Percentiles rank a stretch among this genome's conserved stretches.
Conservation (phyloP, 2,888 invertebrate genomes). For the Caenorhabditis auriculariae region DNA sequence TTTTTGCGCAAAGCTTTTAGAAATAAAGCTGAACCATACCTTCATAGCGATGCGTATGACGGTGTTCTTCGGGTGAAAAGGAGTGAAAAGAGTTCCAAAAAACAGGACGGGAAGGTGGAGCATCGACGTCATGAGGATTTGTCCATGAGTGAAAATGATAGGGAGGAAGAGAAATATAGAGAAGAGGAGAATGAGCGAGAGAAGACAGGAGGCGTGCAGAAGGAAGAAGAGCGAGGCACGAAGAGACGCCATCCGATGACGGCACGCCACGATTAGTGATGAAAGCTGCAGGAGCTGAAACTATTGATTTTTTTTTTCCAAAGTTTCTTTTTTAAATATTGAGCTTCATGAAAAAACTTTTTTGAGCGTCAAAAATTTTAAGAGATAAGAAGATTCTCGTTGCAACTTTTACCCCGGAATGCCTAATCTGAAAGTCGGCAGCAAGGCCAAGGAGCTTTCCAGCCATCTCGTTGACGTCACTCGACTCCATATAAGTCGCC, state of each 20-base stretch:
- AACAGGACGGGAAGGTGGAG: constrained; percentile 30
- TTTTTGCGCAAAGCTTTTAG: too few species aligned
- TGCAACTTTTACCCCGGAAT: constrained; percentile 11
- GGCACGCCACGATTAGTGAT: constrained; percentile 22
- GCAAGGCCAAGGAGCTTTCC: constrained; percentile 26
- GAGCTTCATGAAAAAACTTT: neutral
- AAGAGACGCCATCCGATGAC: constrained; percentile 27
- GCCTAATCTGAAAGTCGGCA: constrained; percentile 30
- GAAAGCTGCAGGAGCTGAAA: constrained; percentile 28
- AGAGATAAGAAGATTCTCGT: neutral
- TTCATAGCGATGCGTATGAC: constrained; percentile 34
- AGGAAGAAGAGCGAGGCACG: constrained; percentile 16
- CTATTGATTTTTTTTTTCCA: neutral
- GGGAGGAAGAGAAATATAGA: constrained; percentile 29
- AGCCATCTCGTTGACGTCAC: constrained; percentile 26
- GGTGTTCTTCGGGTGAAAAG: constrained; percentile 21
- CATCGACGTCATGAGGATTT: constrained; percentile 19
- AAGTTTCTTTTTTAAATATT: neutral
- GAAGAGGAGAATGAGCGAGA: constrained; percentile 18
- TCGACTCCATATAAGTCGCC: neutral
- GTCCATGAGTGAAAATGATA: constrained; percentile 30
- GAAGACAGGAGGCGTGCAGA: constrained; percentile 8
- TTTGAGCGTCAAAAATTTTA: neutral
- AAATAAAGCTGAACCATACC: too few species aligned
- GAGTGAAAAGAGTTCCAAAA: constrained; percentile 25